These are phyloP conservation scores for Neolamprologus sp. DNA, from an alignment of 2,113 vertebrate genomes.

Conservation along the genomic window DNA sequence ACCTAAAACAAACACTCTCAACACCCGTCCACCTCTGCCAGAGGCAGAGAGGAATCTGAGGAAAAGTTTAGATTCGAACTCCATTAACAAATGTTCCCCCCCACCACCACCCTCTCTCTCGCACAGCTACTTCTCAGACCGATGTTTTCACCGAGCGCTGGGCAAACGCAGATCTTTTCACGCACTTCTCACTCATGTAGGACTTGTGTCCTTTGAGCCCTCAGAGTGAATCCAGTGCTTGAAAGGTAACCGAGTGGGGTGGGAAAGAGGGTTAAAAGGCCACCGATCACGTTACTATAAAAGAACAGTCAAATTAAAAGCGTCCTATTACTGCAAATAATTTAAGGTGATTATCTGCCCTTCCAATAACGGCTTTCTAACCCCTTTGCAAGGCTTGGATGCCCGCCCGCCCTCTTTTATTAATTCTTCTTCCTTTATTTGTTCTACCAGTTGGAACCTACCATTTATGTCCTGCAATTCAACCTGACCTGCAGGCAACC, in stretches of 20 bases:
- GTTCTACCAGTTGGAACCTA: slow-evolving; percentile 55
- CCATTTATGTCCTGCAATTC: slow-evolving; percentile 71
- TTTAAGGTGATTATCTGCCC: slow-evolving; percentile 57
- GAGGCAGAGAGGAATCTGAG: slow-evolving; percentile 31
- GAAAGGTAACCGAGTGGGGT: slow-evolving; percentile 8
- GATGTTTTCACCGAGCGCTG: slow-evolving; percentile 9
- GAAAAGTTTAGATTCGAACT: slow-evolving; percentile 28
- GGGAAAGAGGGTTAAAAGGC: slow-evolving; percentile 53
- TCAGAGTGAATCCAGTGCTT: slow-evolving; percentile 16
- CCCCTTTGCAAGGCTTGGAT: slow-evolving; percentile 46
- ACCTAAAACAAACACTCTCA: slow-evolving; percentile 65
- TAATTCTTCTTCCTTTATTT: slow-evolving; percentile 50
- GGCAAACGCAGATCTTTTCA: slow-evolving; percentile 30
- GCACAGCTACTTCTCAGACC: not conserved
- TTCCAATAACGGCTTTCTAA: slow-evolving; percentile 50
- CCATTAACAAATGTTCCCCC: slow-evolving; percentile 25
- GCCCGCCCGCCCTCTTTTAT: not conserved
- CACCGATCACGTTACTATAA: slow-evolving; percentile 33
- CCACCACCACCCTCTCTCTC: not conserved
- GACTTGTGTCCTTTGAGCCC: slow-evolving; percentile 40
- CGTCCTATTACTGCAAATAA: slow-evolving; percentile 58
- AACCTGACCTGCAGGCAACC: slow-evolving; percentile 71
- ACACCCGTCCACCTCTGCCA: slow-evolving; percentile 43
- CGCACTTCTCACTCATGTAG: slow-evolving; percentile 45
- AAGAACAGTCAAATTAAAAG: slow-evolving; percentile 50